phyloP scores from a whole-genome alignment of 1,140 invertebrate genomes.

The Magallana gigas region DNA sequence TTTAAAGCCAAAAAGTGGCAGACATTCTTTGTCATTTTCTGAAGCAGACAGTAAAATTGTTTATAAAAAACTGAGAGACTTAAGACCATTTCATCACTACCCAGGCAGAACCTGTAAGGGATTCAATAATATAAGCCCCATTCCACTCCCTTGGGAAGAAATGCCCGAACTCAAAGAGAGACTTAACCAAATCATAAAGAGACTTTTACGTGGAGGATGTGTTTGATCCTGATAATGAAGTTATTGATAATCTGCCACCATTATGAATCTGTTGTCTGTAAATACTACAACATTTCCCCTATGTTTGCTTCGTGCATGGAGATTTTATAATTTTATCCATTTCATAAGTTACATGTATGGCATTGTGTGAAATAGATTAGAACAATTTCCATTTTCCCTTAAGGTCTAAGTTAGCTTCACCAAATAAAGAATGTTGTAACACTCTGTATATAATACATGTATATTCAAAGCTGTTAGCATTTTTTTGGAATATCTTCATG shows the following conservation, averaged over 20 bases:
- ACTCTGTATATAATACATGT: not conserved
- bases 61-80: conserved; percentile 7
- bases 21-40: not conserved
- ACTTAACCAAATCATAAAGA: conserved; percentile 4
- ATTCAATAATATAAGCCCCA: not conserved
- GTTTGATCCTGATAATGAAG: conserved; percentile 9
- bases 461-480: conserved; percentile 1
- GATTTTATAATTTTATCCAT: not conserved
- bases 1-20: conserved; percentile 27
- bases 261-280: not conserved
- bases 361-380: not conserved
- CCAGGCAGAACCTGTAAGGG: conserved; percentile 15
- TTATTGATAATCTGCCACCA: not conserved
- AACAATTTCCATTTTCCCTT: not conserved
- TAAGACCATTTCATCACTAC: conserved; percentile 34
- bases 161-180: not conserved
- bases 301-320: conserved; percentile 3
- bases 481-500: not conserved
- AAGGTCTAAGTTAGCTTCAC: not conserved
- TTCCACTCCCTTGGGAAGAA: not conserved
- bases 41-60: conserved; percentile 12
- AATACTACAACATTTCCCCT: not conserved
- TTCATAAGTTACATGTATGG: not conserved
- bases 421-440: not conserved
- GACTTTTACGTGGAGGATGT: not conserved